Conservation (phyloP, 2,888 invertebrate genomes). For the Cephus runcator region DNA sequence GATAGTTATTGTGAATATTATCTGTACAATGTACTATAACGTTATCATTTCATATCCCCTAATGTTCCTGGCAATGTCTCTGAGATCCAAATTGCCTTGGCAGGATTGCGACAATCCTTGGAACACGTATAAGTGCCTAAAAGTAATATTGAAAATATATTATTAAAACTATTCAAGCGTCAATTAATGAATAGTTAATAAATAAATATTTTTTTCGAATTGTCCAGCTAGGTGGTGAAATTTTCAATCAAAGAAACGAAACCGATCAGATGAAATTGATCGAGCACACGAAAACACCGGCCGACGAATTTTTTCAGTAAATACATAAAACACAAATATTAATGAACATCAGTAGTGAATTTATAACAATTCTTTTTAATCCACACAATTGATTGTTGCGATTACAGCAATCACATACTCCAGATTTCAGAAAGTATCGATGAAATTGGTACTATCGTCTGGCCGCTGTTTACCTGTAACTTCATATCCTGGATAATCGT, state of each 20-base stretch:
- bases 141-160: conserved; percentile 62
- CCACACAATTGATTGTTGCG: conserved; percentile 11
- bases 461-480: conserved; percentile 82
- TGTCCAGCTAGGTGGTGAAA: conserved; percentile 57
- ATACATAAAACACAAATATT: conserved; percentile 39
- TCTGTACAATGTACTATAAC: conserved; percentile 86
- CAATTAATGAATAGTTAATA: background rate
- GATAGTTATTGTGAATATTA: conserved; percentile 81
- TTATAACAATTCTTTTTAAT: conserved; percentile 1
- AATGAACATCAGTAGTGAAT: conserved; percentile 1
- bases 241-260: conserved; percentile 27
- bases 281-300: conserved; percentile 72
- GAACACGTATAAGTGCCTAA: conserved; percentile 82
- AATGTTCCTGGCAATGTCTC: conserved; percentile 80
- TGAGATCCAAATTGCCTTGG: conserved; percentile 79
- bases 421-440: conserved; percentile 80
- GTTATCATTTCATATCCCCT: conserved; percentile 88
- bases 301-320: conserved; percentile 89
- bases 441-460: conserved; percentile 81
- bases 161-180: background rate
- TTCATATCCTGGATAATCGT: conserved; percentile 82
- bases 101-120: conserved; percentile 80
- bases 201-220: background rate
- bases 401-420: conserved; percentile 79
- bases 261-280: conserved; percentile 31